Evolutionary conservation across 2,113 vertebrate species (phyloP), one percentile per base, ranked within the genome.

Genomic region (Fulica atra): DNA sequence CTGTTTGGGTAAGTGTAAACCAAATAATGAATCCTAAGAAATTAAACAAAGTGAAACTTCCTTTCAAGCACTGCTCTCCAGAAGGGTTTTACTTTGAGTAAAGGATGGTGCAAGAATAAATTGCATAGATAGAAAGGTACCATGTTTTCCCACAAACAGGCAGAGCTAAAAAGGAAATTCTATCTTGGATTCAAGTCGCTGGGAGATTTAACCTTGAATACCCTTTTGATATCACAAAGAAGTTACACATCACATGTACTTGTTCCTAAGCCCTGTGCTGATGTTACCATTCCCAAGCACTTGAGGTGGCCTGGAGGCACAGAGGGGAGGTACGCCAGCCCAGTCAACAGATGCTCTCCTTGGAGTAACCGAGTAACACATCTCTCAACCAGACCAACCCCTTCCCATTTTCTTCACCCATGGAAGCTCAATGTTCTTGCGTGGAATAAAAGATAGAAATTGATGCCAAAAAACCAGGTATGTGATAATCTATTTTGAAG

Each of bases 241-340:
- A 35, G 33, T 42, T 59, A 42, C 35, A 51, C 0, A 0, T 13
- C 53, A 8, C 40, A 42, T 0, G 0, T 17, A 7, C 10, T 65
- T n/a, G 11, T 83, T 81, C 36, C 17, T 38, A 61, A 84, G 36
- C 40, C 31, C 64, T 40, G 25, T 18, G 5, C 17, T 59, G 17
- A 6, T 70, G 5, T 61, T 73, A 35, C 19, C 21, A 20, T 21
- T 54, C n/a, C 56, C 19, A 53, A 44, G 48, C 8, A 2, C 13
- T 35, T 16, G 25, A 46, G 48, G 17, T 12, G 25, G 13, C n/a
- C 53, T 71, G 36, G 31, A 86, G 65, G 10, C 29, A 40, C 21
- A n/a, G n/a, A 50, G 14, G 19, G 1, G 5, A 64, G 23, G 25
- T 31, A 7, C 14, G 33, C 11, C 9, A 65, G 56, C 46, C 17